Conservation (phyloP, 2,888 invertebrate genomes). For the Anthophora plumipes region DNA sequence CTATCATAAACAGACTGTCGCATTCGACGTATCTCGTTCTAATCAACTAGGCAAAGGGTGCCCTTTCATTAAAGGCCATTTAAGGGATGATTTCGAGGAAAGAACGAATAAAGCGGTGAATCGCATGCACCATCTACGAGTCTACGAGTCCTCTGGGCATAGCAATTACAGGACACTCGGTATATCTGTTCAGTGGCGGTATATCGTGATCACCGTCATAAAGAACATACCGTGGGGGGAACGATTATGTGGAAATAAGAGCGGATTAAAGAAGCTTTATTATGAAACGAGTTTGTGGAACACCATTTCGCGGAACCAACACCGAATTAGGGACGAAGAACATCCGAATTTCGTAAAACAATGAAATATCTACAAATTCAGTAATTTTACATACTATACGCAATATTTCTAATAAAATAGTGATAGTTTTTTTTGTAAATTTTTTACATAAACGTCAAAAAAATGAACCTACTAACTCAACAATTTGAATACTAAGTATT, state of each 20-base stretch:
- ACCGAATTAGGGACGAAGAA: too few relatives aligned
- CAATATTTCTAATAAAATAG: too few relatives aligned
- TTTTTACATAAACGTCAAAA: too few relatives aligned
- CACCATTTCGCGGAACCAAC: not conserved
- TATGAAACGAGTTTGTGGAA: not conserved
- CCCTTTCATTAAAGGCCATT: not conserved
- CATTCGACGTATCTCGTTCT: not conserved
- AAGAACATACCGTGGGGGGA: slow-evolving; percentile 15
- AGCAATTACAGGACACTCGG: slow-evolving; percentile 33
- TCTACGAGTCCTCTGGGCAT: slow-evolving; percentile 27
- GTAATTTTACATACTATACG: too few relatives aligned
- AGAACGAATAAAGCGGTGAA: not conserved
- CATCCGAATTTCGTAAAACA: too few relatives aligned
- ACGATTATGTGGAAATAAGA: slow-evolving; percentile 31
- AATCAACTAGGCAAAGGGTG: not conserved
- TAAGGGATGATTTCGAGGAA: not conserved
- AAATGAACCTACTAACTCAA: too few relatives aligned
- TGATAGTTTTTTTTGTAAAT: too few relatives aligned
- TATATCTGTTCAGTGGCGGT: slow-evolving; percentile 15
- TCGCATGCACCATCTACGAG: slow-evolving; percentile 26
- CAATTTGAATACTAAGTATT: too few relatives aligned
- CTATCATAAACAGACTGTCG: not conserved
- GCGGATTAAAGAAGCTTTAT: slow-evolving; percentile 26
- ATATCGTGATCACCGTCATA: slow-evolving; percentile 11
- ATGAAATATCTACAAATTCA: too few relatives aligned